Base-by-base conservation (phyloP, 2,888 invertebrate species). In the Lepidonotus clava region DNA sequence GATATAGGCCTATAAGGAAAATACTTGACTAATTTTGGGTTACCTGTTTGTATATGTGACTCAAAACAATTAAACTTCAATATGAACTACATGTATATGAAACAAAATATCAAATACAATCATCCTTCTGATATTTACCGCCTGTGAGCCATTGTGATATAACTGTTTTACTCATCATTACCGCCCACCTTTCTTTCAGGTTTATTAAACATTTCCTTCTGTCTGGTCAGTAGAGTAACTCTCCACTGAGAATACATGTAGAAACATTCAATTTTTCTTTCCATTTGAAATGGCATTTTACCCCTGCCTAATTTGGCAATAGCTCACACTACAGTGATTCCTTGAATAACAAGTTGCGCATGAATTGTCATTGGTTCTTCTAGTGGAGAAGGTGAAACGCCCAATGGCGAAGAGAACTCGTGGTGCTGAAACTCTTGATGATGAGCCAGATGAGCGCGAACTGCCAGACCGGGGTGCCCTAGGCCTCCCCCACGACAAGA, bases 401-500 rank as follows among this genome's bases (percentile, higher is more conserved):
- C 46, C 80, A 46, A 80, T 80, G 80, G 80, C 46, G 28, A 80
- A 80, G 80, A 41, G 80, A 32, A 80, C 80, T 46, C 80, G 80
- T 8, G 80, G 80, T 80, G 80, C 80, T 28, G 80, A 84, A 61
- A 84, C 71, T 6, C 77, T 71, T 46, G 46, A 85, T 21, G 41
- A 40, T 18, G 85, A 85, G 18, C 71, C 41, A 18, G 86, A 86
- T 34, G 40, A 41, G 40, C 56, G 84, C 28, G 66, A 67, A 2
- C 21, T 84, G 36, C 41, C 84, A 21, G 88, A 88, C 41, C 66
- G 61, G n/a, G 89, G 88, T 38, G 87, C 87, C 8, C 84, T 88
- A 40, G 89, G 88, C 1, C 53, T 90, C 80, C 61, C 88, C 11
- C 88, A 87, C n/a, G 89, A 90, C 61, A 90, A 87, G 84, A 87